A percentile compares a stretch with the other conserved stretches of the same genome.
These are phyloP conservation scores for Myocastor coypus DNA, from an alignment of 2,113 vertebrate genomes.

Conservation along the genomic window DNA sequence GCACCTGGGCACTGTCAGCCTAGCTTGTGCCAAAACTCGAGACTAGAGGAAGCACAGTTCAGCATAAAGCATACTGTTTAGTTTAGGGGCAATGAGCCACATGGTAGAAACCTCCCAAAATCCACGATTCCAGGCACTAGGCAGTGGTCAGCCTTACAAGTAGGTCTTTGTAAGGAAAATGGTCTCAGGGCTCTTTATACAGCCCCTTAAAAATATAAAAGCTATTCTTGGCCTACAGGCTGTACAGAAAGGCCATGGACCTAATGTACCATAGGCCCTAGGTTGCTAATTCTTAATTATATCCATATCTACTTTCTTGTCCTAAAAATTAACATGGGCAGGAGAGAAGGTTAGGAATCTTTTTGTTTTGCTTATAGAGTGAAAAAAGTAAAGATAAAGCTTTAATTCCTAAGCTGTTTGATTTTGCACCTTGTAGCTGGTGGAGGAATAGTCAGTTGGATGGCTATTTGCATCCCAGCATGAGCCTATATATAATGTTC, in stretches of 20 bases:
- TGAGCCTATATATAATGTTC: neutral
- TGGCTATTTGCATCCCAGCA: neutral
- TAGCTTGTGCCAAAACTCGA: neutral
- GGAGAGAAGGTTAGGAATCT: neutral
- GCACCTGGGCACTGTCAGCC: neutral
- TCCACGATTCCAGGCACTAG: neutral
- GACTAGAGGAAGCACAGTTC: neutral
- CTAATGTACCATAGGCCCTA: neutral
- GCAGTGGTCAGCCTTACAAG: neutral
- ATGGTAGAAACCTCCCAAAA: neutral
- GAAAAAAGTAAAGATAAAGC: neutral
- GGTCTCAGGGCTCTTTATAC: neutral
- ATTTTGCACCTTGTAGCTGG: neutral
- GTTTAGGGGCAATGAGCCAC: neutral
- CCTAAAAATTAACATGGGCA: neutral
- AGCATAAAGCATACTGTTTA: neutral
- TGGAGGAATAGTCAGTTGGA: neutral
- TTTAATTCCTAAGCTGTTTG: neutral
- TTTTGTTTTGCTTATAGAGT: neutral
- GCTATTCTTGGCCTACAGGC: neutral
- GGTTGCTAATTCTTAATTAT: neutral
- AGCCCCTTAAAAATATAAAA: neutral
- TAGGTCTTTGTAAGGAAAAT: neutral
- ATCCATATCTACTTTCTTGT: neutral
- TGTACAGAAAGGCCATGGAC: neutral